A percentile compares a stretch with the other conserved stretches of the same genome.
Evolutionary conservation across 1,140 invertebrate genomes (phyloP).

Genomic region (Solenopsis invicta): DNA sequence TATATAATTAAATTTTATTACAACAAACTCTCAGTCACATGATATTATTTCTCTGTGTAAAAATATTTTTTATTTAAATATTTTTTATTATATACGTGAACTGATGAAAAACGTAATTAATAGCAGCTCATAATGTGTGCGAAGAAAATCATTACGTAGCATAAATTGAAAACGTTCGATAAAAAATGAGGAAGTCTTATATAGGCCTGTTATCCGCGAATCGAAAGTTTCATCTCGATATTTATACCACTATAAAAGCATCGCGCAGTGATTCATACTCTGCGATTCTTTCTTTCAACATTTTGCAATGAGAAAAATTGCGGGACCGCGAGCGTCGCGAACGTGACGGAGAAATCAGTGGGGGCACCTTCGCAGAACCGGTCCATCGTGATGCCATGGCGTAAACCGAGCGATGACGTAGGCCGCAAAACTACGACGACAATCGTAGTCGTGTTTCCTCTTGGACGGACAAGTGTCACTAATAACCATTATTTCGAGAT

Average conservation of each 20-base stretch:
- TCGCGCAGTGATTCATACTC: constrained; percentile 24
- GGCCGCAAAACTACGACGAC: constrained; percentile 51
- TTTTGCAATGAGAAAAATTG: constrained; percentile 27
- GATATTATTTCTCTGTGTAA: not conserved
- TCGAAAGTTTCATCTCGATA: not conserved
- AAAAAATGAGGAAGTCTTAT: not conserved
- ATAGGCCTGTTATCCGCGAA: not conserved
- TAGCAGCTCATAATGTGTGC: not conserved
- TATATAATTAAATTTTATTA: not conserved
- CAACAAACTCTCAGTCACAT: not conserved
- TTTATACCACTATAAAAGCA: constrained; percentile 34
- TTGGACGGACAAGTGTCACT: constrained; percentile 16
- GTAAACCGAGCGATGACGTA: constrained; percentile 79
- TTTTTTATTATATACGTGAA: not conserved
- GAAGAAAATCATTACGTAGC: not conserved
- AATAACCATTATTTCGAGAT: constrained; percentile 40
- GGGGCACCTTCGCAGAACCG: constrained; percentile 68
- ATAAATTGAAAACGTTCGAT: not conserved
- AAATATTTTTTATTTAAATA: not conserved
- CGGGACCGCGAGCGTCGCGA: constrained; percentile 13
- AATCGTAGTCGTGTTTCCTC: constrained; percentile 19
- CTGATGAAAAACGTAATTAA: not conserved
- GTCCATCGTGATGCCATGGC: constrained; percentile 71
- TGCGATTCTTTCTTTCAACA: constrained; percentile 10
- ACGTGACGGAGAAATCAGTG: constrained; percentile 25